These are phyloP conservation scores for Eristalinus aeneus DNA, from an alignment of 2,888 invertebrate genomes.

Conservation along the genomic window DNA sequence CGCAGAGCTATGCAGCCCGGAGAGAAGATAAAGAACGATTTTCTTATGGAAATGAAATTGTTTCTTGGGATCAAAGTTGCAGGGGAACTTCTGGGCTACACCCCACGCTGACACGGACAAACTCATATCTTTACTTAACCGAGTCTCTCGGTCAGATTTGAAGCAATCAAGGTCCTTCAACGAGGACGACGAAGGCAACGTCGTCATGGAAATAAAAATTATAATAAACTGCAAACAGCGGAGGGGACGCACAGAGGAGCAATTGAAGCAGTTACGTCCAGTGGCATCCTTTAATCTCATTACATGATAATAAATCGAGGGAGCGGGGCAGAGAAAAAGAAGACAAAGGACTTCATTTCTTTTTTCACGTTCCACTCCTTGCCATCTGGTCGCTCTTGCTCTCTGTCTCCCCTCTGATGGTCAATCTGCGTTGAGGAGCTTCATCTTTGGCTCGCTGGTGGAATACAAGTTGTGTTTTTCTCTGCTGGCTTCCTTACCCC, in stretches of 20 bases:
- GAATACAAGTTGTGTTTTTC: not conserved
- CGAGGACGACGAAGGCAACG: not conserved
- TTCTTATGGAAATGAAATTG: constrained; percentile 62
- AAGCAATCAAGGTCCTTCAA: not conserved
- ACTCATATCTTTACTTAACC: not conserved
- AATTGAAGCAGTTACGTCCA: not conserved
- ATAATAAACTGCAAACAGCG: not conserved
- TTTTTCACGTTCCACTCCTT: not conserved
- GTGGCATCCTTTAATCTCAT: constrained; percentile 1
- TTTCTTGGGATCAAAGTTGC: constrained; percentile 22
- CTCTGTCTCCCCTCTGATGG: not conserved
- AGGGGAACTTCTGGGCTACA: not conserved
- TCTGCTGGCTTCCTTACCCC: not conserved
- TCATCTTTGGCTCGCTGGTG: not conserved
- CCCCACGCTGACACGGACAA: not conserved
- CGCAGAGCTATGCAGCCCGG: not conserved
- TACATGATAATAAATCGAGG: not conserved
- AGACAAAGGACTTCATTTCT: not conserved
- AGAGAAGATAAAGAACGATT: constrained; percentile 21
- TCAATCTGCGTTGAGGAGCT: not conserved
- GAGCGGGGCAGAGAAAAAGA: not conserved
- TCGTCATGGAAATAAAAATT: constrained; percentile 1
- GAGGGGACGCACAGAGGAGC: not conserved
- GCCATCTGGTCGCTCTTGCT: too few relatives aligned
- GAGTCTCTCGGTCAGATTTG: not conserved